phyloP scores from a whole-genome alignment of 2,888 invertebrate species.

The Dicycla oo region DNA sequence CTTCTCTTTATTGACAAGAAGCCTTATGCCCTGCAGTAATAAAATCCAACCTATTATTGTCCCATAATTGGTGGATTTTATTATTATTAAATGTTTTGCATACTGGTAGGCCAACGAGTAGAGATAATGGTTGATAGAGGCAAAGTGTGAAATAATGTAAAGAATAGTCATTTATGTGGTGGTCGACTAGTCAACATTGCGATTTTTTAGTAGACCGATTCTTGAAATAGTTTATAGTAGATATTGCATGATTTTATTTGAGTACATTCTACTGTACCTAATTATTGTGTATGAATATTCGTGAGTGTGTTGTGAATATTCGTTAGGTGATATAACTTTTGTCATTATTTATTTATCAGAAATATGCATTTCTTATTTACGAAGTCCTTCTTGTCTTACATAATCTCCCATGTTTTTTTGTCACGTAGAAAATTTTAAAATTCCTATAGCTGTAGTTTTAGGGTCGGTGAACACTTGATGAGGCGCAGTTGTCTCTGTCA shows the following conservation, averaged over 20 bases:
- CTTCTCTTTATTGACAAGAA: background rate
- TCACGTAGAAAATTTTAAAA: slow-evolving; percentile 31
- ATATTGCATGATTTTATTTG: slow-evolving; percentile 49
- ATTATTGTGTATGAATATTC: too few species aligned
- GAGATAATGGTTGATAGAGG: background rate
- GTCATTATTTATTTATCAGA: slow-evolving; percentile 40
- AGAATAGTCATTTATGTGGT: slow-evolving; percentile 6
- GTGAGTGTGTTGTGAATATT: too few species aligned
- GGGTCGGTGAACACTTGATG: too few species aligned
- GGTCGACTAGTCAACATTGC: slow-evolving; percentile 52
- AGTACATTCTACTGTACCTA: too few species aligned
- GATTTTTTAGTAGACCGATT: slow-evolving; percentile 21
- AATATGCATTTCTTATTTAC: slow-evolving; percentile 54
- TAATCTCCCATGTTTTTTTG: slow-evolving; percentile 47
- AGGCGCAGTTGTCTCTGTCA: too few species aligned
- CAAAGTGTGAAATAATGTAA: slow-evolving; percentile 8
- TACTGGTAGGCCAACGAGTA: background rate
- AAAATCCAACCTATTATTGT: too few species aligned
- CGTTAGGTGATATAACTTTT: slow-evolving; percentile 35
- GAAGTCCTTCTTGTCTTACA: slow-evolving; percentile 31
- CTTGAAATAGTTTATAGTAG: slow-evolving; percentile 24
- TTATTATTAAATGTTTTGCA: background rate
- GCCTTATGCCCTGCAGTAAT: background rate
- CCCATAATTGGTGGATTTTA: background rate
- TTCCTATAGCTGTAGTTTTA: slow-evolving; percentile 37